Evolutionary conservation across 2,888 invertebrate genomes (phyloP), one percentile per base, ranked within the genome.

Genomic region (Plebejus melissa): DNA sequence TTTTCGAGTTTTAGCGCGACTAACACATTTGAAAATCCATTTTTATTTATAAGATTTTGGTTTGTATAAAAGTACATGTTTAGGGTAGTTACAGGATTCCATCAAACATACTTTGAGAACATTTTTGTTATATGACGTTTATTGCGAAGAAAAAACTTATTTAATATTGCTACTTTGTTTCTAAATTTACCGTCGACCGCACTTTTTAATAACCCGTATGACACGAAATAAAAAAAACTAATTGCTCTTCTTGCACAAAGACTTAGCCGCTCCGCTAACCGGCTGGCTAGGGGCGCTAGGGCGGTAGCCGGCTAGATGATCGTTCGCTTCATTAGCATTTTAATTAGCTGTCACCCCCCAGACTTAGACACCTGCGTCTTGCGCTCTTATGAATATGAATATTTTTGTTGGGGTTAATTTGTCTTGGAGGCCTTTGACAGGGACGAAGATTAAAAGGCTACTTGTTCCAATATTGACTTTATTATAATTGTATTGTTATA

Each of bases 241-340:
- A 74, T 77, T 58, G 72, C 57, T 60, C 75, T 72, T 72, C 75
- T 74, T 76, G 75, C n/a, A 46, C 72, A 72, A 46, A 72, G 50
- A 72, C 77, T 77, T 76, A 77, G 76, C 74, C 54, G 22, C 50
- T 60, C 76, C 38, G 74, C 58, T 74, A 69, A 75, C 77, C 75
- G 76, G 69, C 75, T 60, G 76, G 69, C 75, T 60, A 75, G 75
- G 75, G 77, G 77, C 72, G 72, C 75, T 60, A 75, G 75, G 75
- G 77, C 77, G 58, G 69, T 76, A 74, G 77, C 75, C 76, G 79
- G 76, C 77, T 83, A 83, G 80, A 65, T 65, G 65, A 65, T 65
- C 65, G 65, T 32, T 65, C 83, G 83, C 82, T 83, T 90, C 87
- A 91, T 92, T 92, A 88, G 85, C 92, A 91, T 91, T 88, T 91